Base-by-base conservation (phyloP, 2,113 vertebrate species). In the Eubucco bourcierii region DNA sequence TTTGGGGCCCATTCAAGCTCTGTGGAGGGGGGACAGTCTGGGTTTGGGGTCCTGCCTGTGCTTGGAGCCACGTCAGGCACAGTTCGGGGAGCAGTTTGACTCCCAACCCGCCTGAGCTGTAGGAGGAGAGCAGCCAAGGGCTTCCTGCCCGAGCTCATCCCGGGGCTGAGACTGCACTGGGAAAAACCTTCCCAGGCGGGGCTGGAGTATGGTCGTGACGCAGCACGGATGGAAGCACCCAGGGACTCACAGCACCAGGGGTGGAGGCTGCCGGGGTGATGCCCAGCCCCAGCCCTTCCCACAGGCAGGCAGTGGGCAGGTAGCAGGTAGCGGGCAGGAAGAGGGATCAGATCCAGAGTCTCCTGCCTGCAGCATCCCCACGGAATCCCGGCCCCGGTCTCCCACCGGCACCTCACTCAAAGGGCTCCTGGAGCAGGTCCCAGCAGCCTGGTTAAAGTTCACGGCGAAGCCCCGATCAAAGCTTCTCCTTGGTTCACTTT, bases 381-480 rank as follows among this genome's bases (percentile, higher is more conserved):
- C 1, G 2, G 84, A 37, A 61, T 80, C 52, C 60, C 4, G 0
- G 21, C 33, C 29, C 56, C 11, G 3, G 7, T 10, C 31, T 46
- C 55, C 65, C 89, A 29, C 9, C 3, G 2, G 39, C 53, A 53
- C 64, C 68, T 46, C 80, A 3, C 12, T 0, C 25, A 0, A 33
- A 31, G 52, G 16, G 52, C 13, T 71, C 61, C 78, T 87, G 89
- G 87, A 65, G 23, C 34, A 0, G 91, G 81, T 90, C 90, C 91
- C 84, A 33, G 81, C 71, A 4, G 47, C 89, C 84, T 1, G 87
- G 90, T 23, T 94, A 94, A 97, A 95, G 94, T 94, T 84, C 94
- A 71, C 50, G 41, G 80, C 2, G 0, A 64, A 86, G 72, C 66
- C 37, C 61, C 10, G 53, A 19, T 63, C 87, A 84, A 92, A 87